phyloP scores from a whole-genome alignment of 1,140 invertebrate genomes.

The Kradibia gibbosae region DNA sequence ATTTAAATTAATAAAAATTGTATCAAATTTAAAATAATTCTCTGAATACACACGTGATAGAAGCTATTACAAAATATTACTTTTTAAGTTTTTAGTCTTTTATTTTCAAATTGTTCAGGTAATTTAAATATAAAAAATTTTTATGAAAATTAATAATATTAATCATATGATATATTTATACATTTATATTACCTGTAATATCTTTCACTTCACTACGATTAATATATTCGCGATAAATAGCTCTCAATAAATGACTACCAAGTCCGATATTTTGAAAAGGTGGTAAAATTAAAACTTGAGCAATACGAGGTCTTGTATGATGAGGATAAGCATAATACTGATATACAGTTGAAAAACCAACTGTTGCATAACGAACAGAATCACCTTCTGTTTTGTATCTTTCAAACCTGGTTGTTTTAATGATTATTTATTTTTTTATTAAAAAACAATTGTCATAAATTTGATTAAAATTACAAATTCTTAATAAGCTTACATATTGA shows the following conservation, averaged over 20 bases:
- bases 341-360: constrained; percentile 93
- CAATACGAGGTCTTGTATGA: constrained; percentile 89
- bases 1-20: background rate
- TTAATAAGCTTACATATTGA: constrained; percentile 83
- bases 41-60: too few species aligned
- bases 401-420: constrained; percentile 80
- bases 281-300: constrained; percentile 92
- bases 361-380: constrained; percentile 79
- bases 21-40: constrained; percentile 42
- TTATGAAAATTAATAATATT: too few species aligned
- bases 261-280: constrained; percentile 90
- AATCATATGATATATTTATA: too few species aligned
- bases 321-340: constrained; percentile 95
- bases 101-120: too few species aligned
- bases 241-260: constrained; percentile 82
- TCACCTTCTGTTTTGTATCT: constrained; percentile 81
- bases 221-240: constrained; percentile 86
- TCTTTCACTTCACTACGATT: constrained; percentile 82
- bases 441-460: constrained; percentile 1
- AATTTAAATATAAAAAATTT: too few species aligned
- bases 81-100: too few species aligned
- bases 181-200: constrained; percentile 90
- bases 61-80: too few species aligned
- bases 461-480: constrained; percentile 12
- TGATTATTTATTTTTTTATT: constrained; percentile 46